A percentile compares a stretch with the other conserved stretches of the same genome.
phyloP scores from a whole-genome alignment of 2,797 vertebrate genomes.

The Anguilla marmorata region DNA sequence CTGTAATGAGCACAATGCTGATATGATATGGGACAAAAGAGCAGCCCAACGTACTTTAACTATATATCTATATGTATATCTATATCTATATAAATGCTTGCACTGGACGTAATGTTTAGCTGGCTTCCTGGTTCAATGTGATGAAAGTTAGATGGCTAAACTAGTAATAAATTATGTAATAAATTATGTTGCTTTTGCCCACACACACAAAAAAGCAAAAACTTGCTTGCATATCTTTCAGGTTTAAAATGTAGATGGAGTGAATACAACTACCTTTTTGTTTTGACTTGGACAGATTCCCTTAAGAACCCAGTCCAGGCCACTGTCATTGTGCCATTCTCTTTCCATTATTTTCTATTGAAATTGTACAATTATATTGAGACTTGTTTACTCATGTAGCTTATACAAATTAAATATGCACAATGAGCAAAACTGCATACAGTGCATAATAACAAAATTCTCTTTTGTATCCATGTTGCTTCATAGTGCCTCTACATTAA shows the following conservation, averaged over 20 bases:
- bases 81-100: not conserved
- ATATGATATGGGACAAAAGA: not conserved
- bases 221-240: too few relatives aligned
- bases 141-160: not conserved
- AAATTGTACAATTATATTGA: too few relatives aligned
- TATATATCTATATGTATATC: not conserved
- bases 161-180: not conserved
- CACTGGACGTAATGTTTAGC: not conserved
- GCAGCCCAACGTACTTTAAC: not conserved
- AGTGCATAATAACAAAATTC: not conserved
- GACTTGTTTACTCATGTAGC: too few relatives aligned
- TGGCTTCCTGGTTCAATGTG: not conserved
- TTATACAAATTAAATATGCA: not conserved
- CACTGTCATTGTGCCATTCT: not conserved
- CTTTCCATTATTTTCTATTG: too few relatives aligned
- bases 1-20: not conserved
- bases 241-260: too few relatives aligned
- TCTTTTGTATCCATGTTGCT: not conserved
- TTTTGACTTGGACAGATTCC: too few relatives aligned
- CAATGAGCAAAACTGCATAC: not conserved
- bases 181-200: not conserved
- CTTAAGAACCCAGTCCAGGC: too few relatives aligned
- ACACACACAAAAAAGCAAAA: not conserved
- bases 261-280: too few relatives aligned
- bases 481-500: not conserved